Evolutionary conservation across 2,888 invertebrate genomes (phyloP), one percentile per base, ranked within the genome.

Genomic region (Lepidonotus clava): DNA sequence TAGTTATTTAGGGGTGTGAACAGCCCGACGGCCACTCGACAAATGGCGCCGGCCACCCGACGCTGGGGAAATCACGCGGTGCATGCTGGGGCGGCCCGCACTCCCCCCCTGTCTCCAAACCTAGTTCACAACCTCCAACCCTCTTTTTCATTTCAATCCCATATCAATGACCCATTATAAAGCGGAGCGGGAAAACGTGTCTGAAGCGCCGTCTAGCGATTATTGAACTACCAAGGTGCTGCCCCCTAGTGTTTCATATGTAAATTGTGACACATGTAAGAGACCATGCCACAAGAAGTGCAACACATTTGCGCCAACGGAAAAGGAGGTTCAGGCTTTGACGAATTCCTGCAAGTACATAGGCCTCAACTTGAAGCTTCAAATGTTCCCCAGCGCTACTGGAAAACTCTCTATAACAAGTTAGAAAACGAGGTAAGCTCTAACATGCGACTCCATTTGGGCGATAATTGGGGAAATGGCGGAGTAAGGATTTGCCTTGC

Each of bases 371-470:
- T 93, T 18, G 67, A 89, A 83, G 86, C 88, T 21, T 91, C 91
- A 1, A 91, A 90, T 83, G 89, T 93, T 51, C 93, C 93, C n/a
- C 90, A 91, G 86, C 84, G 87, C 11, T 91, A 91, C 86, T 93
- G 93, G 93, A 86, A 90, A 71, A 90, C 90, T 6, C 88, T 93
- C 14, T 91, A 88, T 86, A 86, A 86, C 28, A 93, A 93, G 88
- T 86, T 93, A 61, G 90, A 90, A 87, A 88, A 91, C 86, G 92
- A 92, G 90, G 93, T 92, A 85, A 80, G 80, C 8, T 14, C 40
- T 18, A 32, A 21, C 5, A 36, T 56, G 36, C 38, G 1, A 14
- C 21, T 11, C 24, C 28, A 61, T n/a, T 32, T 71, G 71, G 24
- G 71, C 80, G 80, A 80, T 80, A 80, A 41, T 46, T 28, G 71